Conservation (phyloP, 1,140 invertebrate species). For the Nephila pilipes region DNA sequence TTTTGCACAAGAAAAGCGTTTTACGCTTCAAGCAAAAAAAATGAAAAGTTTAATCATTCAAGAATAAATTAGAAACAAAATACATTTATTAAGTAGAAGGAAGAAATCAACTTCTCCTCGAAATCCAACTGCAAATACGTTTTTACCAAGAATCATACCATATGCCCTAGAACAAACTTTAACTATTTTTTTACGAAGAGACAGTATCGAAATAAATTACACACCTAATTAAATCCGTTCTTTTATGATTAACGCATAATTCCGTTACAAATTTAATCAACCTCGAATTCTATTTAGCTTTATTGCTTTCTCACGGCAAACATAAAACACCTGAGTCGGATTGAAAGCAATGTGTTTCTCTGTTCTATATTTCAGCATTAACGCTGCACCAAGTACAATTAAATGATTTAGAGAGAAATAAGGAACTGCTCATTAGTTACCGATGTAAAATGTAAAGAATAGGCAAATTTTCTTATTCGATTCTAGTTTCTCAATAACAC, state of each 20-base stretch:
- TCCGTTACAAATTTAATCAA: slow-evolving; percentile 34
- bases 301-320: neutral
- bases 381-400: slow-evolving; percentile 1
- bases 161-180: neutral
- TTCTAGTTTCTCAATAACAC: slow-evolving; percentile 20
- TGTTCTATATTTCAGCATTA: neutral
- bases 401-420: slow-evolving; percentile 17
- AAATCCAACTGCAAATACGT: neutral
- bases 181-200: neutral
- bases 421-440: slow-evolving; percentile 4
- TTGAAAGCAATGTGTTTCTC: neutral
- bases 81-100: neutral
- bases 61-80: no score
- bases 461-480: slow-evolving; percentile 17
- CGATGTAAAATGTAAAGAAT: neutral
- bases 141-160: neutral
- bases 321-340: neutral
- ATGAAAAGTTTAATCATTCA: no score
- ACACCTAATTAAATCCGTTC: neutral
- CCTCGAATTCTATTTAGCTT: neutral
- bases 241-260: slow-evolving; percentile 23
- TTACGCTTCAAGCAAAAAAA: no score
- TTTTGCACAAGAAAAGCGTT: no score
- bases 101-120: neutral
- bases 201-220: neutral